phyloP scores from a whole-genome alignment of 2,888 invertebrate species.

The Dioctria linearis region DNA sequence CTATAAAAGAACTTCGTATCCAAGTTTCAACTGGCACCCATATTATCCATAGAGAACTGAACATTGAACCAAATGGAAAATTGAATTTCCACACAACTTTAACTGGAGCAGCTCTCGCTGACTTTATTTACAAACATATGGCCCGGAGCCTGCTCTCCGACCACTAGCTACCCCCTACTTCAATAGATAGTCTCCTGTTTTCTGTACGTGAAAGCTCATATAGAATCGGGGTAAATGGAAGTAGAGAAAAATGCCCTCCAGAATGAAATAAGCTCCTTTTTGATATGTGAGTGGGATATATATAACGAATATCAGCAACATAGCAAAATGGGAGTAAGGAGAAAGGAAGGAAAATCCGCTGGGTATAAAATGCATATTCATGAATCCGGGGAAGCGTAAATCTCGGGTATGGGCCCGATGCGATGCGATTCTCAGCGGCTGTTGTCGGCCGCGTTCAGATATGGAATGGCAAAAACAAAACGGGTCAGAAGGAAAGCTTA shows the following conservation, averaged over 20 bases:
- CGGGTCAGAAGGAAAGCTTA: constrained; percentile 33
- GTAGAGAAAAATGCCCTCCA: constrained; percentile 11
- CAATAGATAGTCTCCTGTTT: not conserved
- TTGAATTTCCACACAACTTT: constrained; percentile 48
- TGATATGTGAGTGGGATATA: not conserved
- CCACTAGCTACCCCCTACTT: not conserved
- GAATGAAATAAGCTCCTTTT: constrained; percentile 41
- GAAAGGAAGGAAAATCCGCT: constrained; percentile 45
- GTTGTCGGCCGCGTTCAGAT: not conserved
- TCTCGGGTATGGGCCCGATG: constrained; percentile 2
- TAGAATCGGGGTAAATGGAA: not conserved
- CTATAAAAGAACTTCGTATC: constrained; percentile 30
- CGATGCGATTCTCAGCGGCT: constrained; percentile 29
- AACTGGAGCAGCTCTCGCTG: constrained; percentile 46
- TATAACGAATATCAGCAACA: not conserved
- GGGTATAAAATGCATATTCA: constrained; percentile 51
- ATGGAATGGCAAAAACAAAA: constrained; percentile 14
- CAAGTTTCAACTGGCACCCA: constrained; percentile 26
- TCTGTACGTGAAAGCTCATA: not conserved
- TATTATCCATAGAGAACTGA: constrained; percentile 19
- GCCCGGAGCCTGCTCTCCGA: constrained; percentile 9
- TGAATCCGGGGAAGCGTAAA: constrained; percentile 12
- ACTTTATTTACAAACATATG: constrained; percentile 50
- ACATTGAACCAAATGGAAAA: constrained; percentile 43
- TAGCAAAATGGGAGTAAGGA: not conserved